Evolutionary conservation across 1,140 invertebrate species (phyloP), one percentile per base, ranked within the genome.

Genomic region (Alviniconcha marisindica): DNA sequence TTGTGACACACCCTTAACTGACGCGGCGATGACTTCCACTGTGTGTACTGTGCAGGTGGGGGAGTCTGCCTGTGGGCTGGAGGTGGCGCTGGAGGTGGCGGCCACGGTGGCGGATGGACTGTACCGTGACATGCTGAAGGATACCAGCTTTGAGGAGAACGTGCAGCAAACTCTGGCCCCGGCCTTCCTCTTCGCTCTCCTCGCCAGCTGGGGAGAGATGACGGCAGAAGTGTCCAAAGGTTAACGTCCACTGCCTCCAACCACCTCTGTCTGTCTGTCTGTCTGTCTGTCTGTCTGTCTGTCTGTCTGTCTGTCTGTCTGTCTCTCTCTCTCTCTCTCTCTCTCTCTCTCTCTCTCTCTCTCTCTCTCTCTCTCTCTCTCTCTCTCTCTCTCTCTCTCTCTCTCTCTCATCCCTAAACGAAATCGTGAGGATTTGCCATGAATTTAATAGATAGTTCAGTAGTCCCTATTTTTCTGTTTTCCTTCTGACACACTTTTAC

Each of bases 131-230:
- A 80, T 80, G 78, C n/a, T 44, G 36, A 38, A 40, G 18, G 78
- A 80, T 38, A 18, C 1, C 0, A 21, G 18, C 18, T 80, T 80
- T n/a, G 60, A 31, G 24, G 5, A 2, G 36, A 42, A 0, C 36
- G 24, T 60, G 3, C n/a, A 44, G 31, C 15, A n/a, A 36, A n/a
- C 40, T 4, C 78, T 80, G 38, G 56, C 51, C 21, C 33, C 78
- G 1, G 5, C 15, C 4, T 66, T 80, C 40, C 56, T 69, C 78
- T 18, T 80, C 78, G 36, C 69, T 14, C 31, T 80, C 38, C 60
- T 80, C 56, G 40, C 36, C 24, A n/a, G 56, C 78, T 80, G 78
- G 78, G 54, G 5, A 28, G 56, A 80, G 40, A 42, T 80, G 40
- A 31, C 38, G 21, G 38, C 2, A 0, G 78, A n/a, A 0, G 40